phyloP scores from a whole-genome alignment of 1,140 invertebrate genomes.

The Ctenoplectra terminalis region DNA sequence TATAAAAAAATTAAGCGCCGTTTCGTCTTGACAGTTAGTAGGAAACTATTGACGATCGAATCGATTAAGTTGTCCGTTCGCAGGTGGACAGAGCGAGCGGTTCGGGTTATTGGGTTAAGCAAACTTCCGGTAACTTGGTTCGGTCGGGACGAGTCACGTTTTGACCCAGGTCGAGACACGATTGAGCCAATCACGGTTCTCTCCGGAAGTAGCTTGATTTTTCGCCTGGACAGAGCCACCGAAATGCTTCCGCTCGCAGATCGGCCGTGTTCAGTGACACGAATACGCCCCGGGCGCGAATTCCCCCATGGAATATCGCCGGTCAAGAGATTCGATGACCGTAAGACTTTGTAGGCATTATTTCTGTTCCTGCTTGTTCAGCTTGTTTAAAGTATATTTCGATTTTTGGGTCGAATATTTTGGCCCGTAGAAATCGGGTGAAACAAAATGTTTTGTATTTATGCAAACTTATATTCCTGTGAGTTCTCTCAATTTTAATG shows the following conservation, averaged over 20 bases:
- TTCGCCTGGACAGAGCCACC: constrained; percentile 25
- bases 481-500: no score
- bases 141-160: constrained; percentile 37
- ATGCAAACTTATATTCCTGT: no score
- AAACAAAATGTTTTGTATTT: no score
- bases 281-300: not conserved
- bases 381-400: not conserved
- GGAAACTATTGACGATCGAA: no score
- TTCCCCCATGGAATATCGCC: constrained; percentile 7
- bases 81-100: not conserved
- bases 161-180: not conserved
- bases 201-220: constrained; percentile 36
- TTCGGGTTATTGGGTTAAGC: constrained; percentile 60
- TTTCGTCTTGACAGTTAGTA: no score
- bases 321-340: not conserved
- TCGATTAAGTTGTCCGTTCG: constrained; percentile 27
- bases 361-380: not conserved
- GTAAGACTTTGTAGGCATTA: not conserved
- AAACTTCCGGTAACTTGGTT: constrained; percentile 60
- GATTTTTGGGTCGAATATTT: not conserved
- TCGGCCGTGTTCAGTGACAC: constrained; percentile 28
- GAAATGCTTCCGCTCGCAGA: constrained; percentile 44
- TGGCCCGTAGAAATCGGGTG: no score
- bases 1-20: no score
- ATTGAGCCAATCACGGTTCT: constrained; percentile 39